Base-by-base conservation (phyloP, 2,113 vertebrate species). In the Thamnophis sirtalis region DNA sequence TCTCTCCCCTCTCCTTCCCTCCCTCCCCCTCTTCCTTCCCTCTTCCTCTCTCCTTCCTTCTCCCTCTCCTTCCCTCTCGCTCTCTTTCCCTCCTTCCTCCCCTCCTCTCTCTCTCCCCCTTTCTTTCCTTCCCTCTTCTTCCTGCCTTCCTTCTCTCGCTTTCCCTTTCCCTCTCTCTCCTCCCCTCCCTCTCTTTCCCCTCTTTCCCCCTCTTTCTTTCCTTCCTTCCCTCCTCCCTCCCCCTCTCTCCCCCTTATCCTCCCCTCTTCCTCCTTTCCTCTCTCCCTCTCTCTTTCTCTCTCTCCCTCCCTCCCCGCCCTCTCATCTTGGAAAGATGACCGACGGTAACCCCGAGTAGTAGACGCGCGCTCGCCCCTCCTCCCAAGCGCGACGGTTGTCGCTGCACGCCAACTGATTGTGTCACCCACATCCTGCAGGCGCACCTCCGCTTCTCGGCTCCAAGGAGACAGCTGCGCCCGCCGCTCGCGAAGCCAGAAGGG, bases 321-420 rank as follows among this genome's bases (percentile, higher is more conserved):
- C 56, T 5, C 13, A 19, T 22, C 56, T 90, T 91, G 86, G 92
- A 92, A 91, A 89, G 58, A 33, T 95, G 94, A 89, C 94, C 92
- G 94, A 24, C 26, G 53, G 55, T 94, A 93, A 93, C 94, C 93
- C 48, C 85, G 0, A 4, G 5, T 56, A 8, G 56, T 19, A 38
- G 73, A 0, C 7, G 8, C 5, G 5, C 63, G 21, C 48, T 19
- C 24, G 55, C 43, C 84, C 5, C 55, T 51, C 89, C 50, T 19
- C 49, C n/a, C 8, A 33, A 21, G 19, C 49, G 89, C 68, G 50
- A 55, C 80, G 19, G 10, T 13, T 73, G 13, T 51, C 43, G 11
- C 60, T 26, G 9, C n/a, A 24, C 50, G 7, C 89, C n/a, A 10
- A 26, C 15, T 7, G 10, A 10, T 7, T 11, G 33, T 21, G 58